Conservation (phyloP, 2,113 vertebrate species). For the Eptesicus fuscus region DNA sequence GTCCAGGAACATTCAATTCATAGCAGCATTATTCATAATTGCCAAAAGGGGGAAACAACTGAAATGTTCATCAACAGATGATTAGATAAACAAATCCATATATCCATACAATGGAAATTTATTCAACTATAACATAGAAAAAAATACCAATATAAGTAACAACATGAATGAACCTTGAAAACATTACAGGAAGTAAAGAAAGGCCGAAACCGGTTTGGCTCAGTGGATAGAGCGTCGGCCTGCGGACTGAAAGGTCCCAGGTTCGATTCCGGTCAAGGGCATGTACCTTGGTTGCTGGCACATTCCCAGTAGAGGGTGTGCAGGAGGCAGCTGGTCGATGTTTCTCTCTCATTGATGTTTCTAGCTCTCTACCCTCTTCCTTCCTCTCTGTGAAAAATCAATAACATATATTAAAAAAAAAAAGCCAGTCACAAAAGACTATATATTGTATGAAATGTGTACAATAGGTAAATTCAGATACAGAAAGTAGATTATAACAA, state of each 20-base stretch:
- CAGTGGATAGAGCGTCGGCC: no score
- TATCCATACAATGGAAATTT: not conserved
- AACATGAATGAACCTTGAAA: constrained; percentile 11
- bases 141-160: not conserved
- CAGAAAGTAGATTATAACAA: not conserved
- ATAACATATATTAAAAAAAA: no score
- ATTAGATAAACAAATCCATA: not conserved
- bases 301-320: no score
- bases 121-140: not conserved
- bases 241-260: no score
- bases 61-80: not conserved
- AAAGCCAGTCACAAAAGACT: not conserved
- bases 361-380: no score
- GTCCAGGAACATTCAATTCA: not conserved
- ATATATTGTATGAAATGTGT: not conserved
- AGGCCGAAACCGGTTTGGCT: no score
- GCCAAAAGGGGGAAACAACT: not conserved
- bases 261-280: no score
- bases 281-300: no score
- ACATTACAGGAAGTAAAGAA: not conserved
- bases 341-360: no score
- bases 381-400: no score
- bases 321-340: no score
- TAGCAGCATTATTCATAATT: not conserved
- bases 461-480: not conserved